phyloP scores from a whole-genome alignment of 2,888 invertebrate species.

The Chloroclystis v-ata region DNA sequence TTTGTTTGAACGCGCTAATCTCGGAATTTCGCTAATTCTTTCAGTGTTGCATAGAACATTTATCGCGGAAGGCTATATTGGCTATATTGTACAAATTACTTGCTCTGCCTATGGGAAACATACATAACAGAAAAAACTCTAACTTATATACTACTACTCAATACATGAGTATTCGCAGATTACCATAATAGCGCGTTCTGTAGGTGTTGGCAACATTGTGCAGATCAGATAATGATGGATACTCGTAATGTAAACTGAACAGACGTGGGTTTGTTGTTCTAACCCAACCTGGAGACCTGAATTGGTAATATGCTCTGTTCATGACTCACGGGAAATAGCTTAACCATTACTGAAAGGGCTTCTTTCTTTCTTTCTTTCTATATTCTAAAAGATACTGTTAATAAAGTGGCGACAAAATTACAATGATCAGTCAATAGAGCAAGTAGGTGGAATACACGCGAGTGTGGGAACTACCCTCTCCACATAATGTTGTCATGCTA shows the following conservation, averaged over 20 bases:
- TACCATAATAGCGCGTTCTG: not conserved
- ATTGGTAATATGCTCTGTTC: not conserved
- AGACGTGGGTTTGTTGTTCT: constrained; percentile 25
- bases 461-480: constrained; percentile 21
- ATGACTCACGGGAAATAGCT: constrained; percentile 8
- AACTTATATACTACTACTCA: too few relatives aligned
- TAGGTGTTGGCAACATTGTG: constrained; percentile 7
- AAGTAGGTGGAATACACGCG: constrained; percentile 11
- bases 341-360: not conserved
- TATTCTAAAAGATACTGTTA: too few relatives aligned
- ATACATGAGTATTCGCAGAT: not conserved
- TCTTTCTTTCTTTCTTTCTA: not conserved
- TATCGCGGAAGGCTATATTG: too few relatives aligned
- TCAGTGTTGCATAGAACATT: too few relatives aligned
- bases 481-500: not conserved
- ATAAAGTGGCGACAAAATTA: too few relatives aligned
- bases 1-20: too few relatives aligned
- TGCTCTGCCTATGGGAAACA: too few relatives aligned
- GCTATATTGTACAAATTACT: too few relatives aligned
- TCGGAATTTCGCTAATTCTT: too few relatives aligned
- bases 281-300: constrained; percentile 1
- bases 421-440: constrained; percentile 20
- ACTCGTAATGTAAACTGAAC: constrained; percentile 11
- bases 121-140: too few relatives aligned
- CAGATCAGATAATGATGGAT: constrained; percentile 11